Evolutionary conservation across 2,797 vertebrate species (phyloP).

Genomic region (Lutjanus argentimaculatus): DNA sequence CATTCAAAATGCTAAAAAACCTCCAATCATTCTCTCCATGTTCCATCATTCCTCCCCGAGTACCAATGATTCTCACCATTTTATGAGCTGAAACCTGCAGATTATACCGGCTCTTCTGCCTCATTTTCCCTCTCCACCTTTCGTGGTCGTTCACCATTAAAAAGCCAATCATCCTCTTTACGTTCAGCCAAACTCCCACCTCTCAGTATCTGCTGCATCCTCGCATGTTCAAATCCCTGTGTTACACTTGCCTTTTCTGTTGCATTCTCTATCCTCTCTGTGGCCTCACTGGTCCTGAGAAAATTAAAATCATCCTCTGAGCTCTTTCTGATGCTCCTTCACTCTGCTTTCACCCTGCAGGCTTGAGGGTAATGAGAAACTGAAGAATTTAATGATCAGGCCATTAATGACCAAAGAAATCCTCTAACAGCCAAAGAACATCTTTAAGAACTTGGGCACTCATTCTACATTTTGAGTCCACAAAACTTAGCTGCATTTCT

Average conservation of each 20-base stretch:
- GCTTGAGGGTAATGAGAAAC: conserved; percentile 9
- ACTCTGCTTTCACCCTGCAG: conserved; percentile 1
- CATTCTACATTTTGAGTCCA: conserved; percentile 1
- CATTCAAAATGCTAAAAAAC: conserved; percentile 35
- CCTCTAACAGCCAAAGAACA: neutral
- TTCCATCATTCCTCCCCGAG: conserved; percentile 11
- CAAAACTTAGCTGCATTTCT: no score
- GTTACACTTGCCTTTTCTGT: conserved; percentile 17
- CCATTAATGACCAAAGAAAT: neutral
- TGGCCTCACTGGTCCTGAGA: conserved; percentile 18
- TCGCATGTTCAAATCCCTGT: conserved; percentile 27
- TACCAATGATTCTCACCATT: neutral
- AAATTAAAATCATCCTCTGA: conserved; percentile 33
- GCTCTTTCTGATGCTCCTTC: conserved; percentile 4
- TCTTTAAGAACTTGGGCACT: neutral
- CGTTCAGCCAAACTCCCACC: neutral
- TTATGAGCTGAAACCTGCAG: conserved; percentile 23
- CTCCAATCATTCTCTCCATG: conserved; percentile 6
- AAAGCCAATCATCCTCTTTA: conserved; percentile 48
- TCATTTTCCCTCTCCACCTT: conserved; percentile 41
- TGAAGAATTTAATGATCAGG: conserved; percentile 24
- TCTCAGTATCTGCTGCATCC: conserved; percentile 17
- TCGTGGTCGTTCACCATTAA: conserved; percentile 20
- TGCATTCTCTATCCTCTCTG: conserved; percentile 15
- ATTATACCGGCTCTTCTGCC: conserved; percentile 27